Percentiles rank a stretch among this genome's conserved stretches.
phyloP scores from a whole-genome alignment of 2,888 invertebrate species.

The Nomada fucata region DNA sequence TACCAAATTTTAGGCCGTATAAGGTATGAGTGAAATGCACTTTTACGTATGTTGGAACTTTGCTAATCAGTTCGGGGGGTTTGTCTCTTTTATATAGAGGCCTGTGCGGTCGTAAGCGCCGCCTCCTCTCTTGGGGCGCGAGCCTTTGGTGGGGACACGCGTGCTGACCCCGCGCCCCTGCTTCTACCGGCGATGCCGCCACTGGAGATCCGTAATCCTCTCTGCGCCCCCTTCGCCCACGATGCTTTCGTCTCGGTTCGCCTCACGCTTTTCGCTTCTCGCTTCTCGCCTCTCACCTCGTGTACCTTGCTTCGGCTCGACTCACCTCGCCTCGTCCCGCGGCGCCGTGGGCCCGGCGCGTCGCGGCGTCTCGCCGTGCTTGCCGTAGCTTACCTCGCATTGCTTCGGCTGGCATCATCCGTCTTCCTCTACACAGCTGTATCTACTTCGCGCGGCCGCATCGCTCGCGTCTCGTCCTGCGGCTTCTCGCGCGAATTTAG shows the following conservation, averaged over 20 bases:
- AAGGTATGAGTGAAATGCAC: conserved; percentile 52
- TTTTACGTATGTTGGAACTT: conserved; percentile 72
- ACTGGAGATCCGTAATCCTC: neutral
- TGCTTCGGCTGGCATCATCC: neutral
- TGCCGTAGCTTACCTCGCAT: no score
- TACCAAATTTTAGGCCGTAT: conserved; percentile 3
- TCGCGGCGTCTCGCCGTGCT: neutral
- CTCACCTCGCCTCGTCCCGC: neutral
- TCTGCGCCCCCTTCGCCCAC: neutral
- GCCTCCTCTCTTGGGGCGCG: conserved; percentile 69
- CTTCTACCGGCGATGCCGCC: neutral
- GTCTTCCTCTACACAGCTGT: neutral
- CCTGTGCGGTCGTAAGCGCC: conserved; percentile 71
- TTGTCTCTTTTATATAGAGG: conserved; percentile 81
- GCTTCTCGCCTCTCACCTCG: neutral
- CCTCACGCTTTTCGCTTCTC: neutral
- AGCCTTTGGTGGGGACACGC: conserved; percentile 51
- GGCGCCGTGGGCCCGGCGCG: neutral
- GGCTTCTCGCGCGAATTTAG: conserved; percentile 46
- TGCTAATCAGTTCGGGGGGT: conserved; percentile 82
- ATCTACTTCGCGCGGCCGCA: neutral
- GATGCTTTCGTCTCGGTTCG: neutral
- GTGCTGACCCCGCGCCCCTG: conserved; percentile 33
- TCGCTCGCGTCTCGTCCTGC: conserved; percentile 8
- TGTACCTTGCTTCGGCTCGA: no score